Evolutionary conservation across 2,888 invertebrate genomes (phyloP), one percentile per base, ranked within the genome.

Genomic region (Xestia sexstrigata): DNA sequence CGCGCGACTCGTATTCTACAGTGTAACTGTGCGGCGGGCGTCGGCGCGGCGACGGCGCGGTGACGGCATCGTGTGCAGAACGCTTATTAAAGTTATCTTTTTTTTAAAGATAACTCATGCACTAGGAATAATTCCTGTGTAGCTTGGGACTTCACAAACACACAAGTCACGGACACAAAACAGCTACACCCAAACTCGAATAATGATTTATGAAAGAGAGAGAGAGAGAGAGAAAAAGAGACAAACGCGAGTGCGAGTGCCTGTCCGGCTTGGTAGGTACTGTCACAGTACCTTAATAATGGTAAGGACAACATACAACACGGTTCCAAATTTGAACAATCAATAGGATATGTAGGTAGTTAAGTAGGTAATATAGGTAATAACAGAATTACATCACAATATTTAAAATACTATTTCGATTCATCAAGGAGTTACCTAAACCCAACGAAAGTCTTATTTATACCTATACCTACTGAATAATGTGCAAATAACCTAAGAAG

Each of bases 331-430:
- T 55, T 55, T 55, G 55, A 55, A 73, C 66, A 55, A 74, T 74
- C 55, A 55, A 55, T 55, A 55, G n/a, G 55, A n/a, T 49, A 49
- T 49, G 26, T 74, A 76, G 63, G 55, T 76, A 74, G 58, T 35
- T 74, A 74, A 26, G 60, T 74, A 75, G 45, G 66, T 67, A 74
- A 67, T 74, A 74, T n/a, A n/a, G n/a, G 17, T 73, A 65, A 76
- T 76, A 76, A 76, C 76, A 76, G 66, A 66, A 76, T 70, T 70
- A 70, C 70, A 70, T 70, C 70, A 70, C 66, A 76, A 70, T 76
- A 76, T 76, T 76, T 70, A 76, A 76, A 76, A 76, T 52, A 72
- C 74, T 78, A 78, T 78, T 78, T 78, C 77, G 74, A 78, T 74
- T 78, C 74, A 78, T 74, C 77, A 78, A 78, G 74, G 76, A 75